Evolutionary conservation across 2,797 vertebrate species (phyloP), one percentile per base, ranked within the genome.

Genomic region (Lycodopsis pacificus): DNA sequence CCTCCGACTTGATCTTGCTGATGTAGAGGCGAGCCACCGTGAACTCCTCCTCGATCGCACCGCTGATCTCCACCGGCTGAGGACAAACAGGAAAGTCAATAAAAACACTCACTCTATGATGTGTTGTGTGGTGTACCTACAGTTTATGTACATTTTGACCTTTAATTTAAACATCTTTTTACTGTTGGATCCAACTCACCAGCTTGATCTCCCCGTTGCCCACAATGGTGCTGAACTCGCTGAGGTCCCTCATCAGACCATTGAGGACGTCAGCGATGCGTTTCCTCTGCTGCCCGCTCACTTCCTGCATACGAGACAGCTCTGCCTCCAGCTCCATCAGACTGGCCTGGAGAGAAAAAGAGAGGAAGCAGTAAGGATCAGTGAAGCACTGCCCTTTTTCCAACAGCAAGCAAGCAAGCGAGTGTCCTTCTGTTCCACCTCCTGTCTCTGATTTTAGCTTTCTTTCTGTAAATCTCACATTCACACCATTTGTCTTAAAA

Each of bases 1-100:
- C 97, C 94, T 98, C 97, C 0, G 97, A 98, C 85, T 99, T 99
- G 92, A 99, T 98, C 93, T 99, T 99, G 88, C 97, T 98, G 90
- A 98, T 97, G 88, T 99, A 99, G 63, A 99, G 96, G 6, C 97
- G 95, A 10, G 97, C 97, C 42, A 99, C 97, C 0, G 97, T 97
- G 84, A 99, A 99, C 93, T 99, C 97, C 88, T 99, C 97, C 88
- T 99, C 97, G 1, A 98, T 97, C 13, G 97, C 97, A 0, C 97
- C 97, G 0, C 97, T 98, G 82, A 98, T 97, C 93, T 98, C 97
- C 91, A 98, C 96, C 0, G 97, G 97, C 97, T 98, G 86, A 15
- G 10, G 12, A 61, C 13, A 48, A 10, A 38, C 25, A 57, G 12
- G 7, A 44, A 11, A 5, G 25, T 56, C 12, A 25, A 54, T 30